These are phyloP conservation scores for Myathropa florea DNA, from an alignment of 2,888 invertebrate species.

Conservation along the genomic window DNA sequence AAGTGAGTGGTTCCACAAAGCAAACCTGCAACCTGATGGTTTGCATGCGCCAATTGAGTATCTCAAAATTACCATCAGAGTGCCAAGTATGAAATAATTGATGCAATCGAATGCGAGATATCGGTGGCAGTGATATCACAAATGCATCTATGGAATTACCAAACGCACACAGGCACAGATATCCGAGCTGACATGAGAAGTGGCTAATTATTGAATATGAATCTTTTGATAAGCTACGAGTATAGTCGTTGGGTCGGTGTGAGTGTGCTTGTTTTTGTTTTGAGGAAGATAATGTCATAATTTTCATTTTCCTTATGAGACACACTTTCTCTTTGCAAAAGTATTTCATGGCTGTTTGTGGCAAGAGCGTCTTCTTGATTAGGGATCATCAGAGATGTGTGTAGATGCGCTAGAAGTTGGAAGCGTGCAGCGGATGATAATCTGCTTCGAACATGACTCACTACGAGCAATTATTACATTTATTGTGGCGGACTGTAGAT, in stretches of 20 bases:
- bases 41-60: constrained; percentile 59
- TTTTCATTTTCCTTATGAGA: constrained; percentile 24
- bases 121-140: constrained; percentile 27
- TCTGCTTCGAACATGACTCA: too few species aligned
- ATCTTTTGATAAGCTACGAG: constrained; percentile 16
- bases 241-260: neutral
- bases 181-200: neutral
- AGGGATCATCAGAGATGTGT: neutral
- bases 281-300: constrained; percentile 20
- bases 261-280: neutral
- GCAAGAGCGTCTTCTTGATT: neutral
- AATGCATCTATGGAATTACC: constrained; percentile 25
- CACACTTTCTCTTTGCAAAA: constrained; percentile 24
- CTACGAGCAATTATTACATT: too few species aligned
- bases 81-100: constrained; percentile 69
- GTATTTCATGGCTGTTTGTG: neutral
- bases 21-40: constrained; percentile 35
- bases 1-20: constrained; percentile 60
- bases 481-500: too few species aligned
- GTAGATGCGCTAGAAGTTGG: neutral
- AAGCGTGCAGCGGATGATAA: too few species aligned
- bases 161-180: neutral
- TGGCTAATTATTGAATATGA: constrained; percentile 23
- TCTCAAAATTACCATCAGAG: constrained; percentile 63
- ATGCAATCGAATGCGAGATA: constrained; percentile 53